Conservation (phyloP, 2,113 vertebrate genomes). For the Alces alces region DNA sequence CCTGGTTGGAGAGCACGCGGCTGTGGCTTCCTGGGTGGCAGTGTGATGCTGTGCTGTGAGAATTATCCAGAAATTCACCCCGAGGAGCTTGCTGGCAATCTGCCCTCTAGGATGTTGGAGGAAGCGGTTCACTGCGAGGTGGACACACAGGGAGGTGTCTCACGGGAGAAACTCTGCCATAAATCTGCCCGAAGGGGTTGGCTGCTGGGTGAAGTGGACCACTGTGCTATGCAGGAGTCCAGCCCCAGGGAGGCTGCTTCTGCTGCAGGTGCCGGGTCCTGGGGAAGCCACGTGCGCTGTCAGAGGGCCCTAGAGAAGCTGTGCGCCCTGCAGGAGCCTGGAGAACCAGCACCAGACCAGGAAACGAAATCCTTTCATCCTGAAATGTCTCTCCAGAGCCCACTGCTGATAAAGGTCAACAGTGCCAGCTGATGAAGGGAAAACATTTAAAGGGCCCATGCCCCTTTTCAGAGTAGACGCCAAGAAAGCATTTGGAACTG, state of each 20-base stretch:
- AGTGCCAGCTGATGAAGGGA: neutral
- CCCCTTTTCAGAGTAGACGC: neutral
- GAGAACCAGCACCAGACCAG: neutral
- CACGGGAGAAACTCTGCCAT: neutral
- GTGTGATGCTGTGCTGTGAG: neutral
- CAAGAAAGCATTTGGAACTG: neutral
- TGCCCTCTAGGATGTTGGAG: neutral
- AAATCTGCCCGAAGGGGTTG: neutral
- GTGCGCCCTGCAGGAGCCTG: neutral
- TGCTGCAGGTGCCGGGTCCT: neutral
- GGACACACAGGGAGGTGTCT: neutral
- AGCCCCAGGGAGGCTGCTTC: neutral
- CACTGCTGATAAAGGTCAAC: neutral
- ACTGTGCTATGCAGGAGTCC: neutral
- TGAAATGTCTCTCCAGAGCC: neutral
- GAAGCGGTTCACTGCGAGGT: neutral
- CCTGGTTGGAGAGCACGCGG: too few relatives aligned
- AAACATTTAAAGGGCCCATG: neutral
- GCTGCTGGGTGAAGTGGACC: neutral
- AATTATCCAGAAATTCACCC: neutral
- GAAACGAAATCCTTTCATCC: neutral
- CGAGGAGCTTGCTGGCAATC: neutral
- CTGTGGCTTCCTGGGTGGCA: neutral
- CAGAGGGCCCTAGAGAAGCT: neutral
- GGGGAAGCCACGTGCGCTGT: neutral